Base-by-base conservation (phyloP, 2,888 invertebrate genomes). In the Phymatocera aterrima region DNA sequence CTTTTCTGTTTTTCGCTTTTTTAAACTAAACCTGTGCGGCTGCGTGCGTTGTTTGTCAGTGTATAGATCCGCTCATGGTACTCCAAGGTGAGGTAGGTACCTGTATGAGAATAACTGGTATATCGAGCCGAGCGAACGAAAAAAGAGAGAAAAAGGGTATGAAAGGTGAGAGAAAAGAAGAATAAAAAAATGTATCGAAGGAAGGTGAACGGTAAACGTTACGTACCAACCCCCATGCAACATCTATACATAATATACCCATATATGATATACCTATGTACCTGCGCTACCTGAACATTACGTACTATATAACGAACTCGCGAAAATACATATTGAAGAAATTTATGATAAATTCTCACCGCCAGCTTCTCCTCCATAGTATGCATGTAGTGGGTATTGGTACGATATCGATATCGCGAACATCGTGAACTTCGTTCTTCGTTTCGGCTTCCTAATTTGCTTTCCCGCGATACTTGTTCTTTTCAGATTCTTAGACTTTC, bases 161-260 rank as follows among this genome's bases (percentile, higher is more conserved):
- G 51, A 72, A 72, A 72, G 31, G n/a, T 51, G 51, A 72, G 51
- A 15, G 51, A 72, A 72, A 72, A 72, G 51, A 24, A 68, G n/a
- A 51, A n/a, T n/a, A n/a, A n/a, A n/a, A n/a, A n/a, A n/a, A n/a
- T n/a, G n/a, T n/a, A n/a, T n/a, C n/a, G n/a, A n/a, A n/a, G n/a
- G n/a, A 72, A 68, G 72, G 72, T 31, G 51, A 72, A 72, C 72
- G 72, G 72, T 72, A 72, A 72, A 72, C 72, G 72, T 72, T 72
- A 72, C 72, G 72, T 72, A 72, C 34, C 15, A 31, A 28, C 34
- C 18, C 40, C n/a, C 21, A 40, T 40, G 18, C 37, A 43, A 34
- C 5, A 68, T 68, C 12, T 43, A 43, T 68, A 68, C 43, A 40
- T 40, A n/a, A n/a, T n/a, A n/a, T n/a, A n/a, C n/a, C n/a, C n/a